phyloP scores from a whole-genome alignment of 2,888 invertebrate genomes.

The Aproaerema taeniolella region DNA sequence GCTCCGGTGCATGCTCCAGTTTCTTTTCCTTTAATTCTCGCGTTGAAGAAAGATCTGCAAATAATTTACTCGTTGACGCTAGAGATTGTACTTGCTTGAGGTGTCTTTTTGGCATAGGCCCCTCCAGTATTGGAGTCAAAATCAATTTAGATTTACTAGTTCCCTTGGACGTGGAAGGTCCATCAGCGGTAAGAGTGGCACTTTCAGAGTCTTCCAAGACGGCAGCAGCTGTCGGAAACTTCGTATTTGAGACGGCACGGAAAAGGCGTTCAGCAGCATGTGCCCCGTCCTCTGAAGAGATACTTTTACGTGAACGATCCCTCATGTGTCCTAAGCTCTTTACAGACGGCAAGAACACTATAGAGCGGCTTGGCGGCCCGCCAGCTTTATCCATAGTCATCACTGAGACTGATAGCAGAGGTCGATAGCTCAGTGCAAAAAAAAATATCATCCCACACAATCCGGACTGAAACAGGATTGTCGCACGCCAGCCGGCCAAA shows the following conservation, averaged over 20 bases:
- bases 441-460: conserved; percentile 51
- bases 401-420: conserved; percentile 53
- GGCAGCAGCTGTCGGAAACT: conserved; percentile 39
- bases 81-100: too few species aligned
- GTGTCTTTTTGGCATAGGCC: too few species aligned
- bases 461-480: conserved; percentile 54
- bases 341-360: conserved; percentile 50
- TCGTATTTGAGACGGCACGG: conserved; percentile 34
- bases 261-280: conserved; percentile 39
- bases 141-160: too few species aligned
- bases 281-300: too few species aligned
- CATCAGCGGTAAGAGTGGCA: too few species aligned
- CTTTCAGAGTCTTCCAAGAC: too few species aligned
- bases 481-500: conserved; percentile 53
- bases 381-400: conserved; percentile 38
- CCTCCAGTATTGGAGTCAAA: too few species aligned
- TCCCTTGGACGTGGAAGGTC: too few species aligned
- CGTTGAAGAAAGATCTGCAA: too few species aligned
- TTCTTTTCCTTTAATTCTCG: too few species aligned
- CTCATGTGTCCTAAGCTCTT: background rate
- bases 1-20: too few species aligned
- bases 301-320: conserved; percentile 17
- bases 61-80: too few species aligned
- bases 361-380: conserved; percentile 42
- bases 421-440: conserved; percentile 53